Percentiles rank a stretch among this genome's conserved stretches.
Conservation (phyloP, 2,888 invertebrate species). For the Lottia gigantea region DNA sequence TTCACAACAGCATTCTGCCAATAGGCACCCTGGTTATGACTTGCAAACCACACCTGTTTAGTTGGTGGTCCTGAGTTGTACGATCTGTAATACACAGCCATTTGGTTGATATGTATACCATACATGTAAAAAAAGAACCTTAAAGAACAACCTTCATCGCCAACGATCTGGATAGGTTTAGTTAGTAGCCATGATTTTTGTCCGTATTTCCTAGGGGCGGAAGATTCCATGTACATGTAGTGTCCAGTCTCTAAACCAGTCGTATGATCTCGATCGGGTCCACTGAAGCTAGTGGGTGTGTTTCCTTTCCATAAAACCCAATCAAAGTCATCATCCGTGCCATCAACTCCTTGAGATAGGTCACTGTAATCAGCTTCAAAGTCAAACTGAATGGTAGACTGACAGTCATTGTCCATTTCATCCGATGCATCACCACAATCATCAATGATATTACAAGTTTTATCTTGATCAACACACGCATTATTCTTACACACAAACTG, state of each 20-base stretch:
- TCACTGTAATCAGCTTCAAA: conserved; percentile 50
- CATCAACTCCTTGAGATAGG: conserved; percentile 43
- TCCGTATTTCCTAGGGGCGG: conserved; percentile 36
- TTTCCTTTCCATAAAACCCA: conserved; percentile 41
- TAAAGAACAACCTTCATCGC: conserved; percentile 37
- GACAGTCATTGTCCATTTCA: conserved; percentile 42
- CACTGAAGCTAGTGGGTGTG: conserved; percentile 37
- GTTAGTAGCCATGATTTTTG: conserved; percentile 52
- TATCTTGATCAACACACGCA: conserved; percentile 48
- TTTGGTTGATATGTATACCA: conserved; percentile 44
- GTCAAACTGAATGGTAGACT: conserved; percentile 40
- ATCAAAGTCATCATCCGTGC: conserved; percentile 54
- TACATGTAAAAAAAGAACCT: conserved; percentile 60
- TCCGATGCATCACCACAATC: conserved; percentile 58
- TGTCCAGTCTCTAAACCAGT: conserved; percentile 44
- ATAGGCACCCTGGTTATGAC: conserved; percentile 51
- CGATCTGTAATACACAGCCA: conserved; percentile 48
- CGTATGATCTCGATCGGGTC: conserved; percentile 57
- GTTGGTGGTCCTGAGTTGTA: conserved; percentile 53
- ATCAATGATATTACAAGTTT: conserved; percentile 52
- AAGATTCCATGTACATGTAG: conserved; percentile 57
- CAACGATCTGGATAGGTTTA: conserved; percentile 37
- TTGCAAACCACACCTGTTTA: conserved; percentile 30
- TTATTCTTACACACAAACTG: conserved; percentile 51
- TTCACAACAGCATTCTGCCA: conserved; percentile 50